phyloP scores from a whole-genome alignment of 1,140 invertebrate genomes.

The Drosophila lacteicornis region DNA sequence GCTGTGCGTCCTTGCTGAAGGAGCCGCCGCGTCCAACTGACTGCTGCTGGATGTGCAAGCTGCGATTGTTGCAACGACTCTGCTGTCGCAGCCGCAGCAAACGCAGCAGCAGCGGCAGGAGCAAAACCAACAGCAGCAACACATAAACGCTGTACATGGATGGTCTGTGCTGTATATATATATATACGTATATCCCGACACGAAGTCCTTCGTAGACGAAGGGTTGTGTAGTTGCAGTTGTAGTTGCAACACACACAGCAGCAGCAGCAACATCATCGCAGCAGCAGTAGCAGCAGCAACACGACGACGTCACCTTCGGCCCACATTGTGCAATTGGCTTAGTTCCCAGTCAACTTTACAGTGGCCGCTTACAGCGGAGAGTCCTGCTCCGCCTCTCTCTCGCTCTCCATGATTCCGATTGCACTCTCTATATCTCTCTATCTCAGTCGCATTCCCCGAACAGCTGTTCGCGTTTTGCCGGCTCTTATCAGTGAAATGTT shows the following conservation, averaged over 20 bases:
- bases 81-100: slow-evolving; percentile 40
- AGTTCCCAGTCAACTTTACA: slow-evolving; percentile 75
- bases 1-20: slow-evolving; percentile 81
- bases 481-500: slow-evolving; percentile 65
- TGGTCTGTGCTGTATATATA: slow-evolving; percentile 25
- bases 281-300: slow-evolving; percentile 19
- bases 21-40: slow-evolving; percentile 80
- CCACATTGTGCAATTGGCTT: slow-evolving; percentile 71
- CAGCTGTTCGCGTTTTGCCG: slow-evolving; percentile 63
- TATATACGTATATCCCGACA: slow-evolving; percentile 57
- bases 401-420: neutral
- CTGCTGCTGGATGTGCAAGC: slow-evolving; percentile 71
- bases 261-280: slow-evolving; percentile 9
- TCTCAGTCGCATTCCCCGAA: slow-evolving; percentile 13
- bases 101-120: slow-evolving; percentile 56
- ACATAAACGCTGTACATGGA: slow-evolving; percentile 60
- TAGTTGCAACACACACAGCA: slow-evolving; percentile 63
- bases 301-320: slow-evolving; percentile 47
- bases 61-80: slow-evolving; percentile 74
- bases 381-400: slow-evolving; percentile 2
- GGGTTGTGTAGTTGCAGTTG: slow-evolving; percentile 74
- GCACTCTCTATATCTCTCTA: slow-evolving; percentile 10
- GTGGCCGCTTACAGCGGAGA: slow-evolving; percentile 66
- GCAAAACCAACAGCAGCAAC: slow-evolving; percentile 46
- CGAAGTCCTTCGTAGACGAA: slow-evolving; percentile 67